A percentile compares a stretch with the other conserved stretches of the same genome.
Conservation (phyloP, 64 coral and sea anemone genomes). For the Actinia tenebrosa region DNA sequence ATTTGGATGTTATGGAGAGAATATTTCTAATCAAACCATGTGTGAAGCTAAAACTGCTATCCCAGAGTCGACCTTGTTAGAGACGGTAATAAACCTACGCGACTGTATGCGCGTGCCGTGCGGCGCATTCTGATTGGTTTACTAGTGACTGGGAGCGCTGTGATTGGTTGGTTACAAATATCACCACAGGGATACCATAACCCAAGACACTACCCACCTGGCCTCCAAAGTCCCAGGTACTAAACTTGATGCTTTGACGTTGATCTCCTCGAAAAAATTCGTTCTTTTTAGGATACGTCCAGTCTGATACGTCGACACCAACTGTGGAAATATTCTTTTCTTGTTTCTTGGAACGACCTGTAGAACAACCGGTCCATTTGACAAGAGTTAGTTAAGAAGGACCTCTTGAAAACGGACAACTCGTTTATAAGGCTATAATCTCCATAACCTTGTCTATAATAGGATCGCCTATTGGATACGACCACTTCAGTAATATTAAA, state of each 20-base stretch:
- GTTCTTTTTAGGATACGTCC: slow-evolving; percentile 81
- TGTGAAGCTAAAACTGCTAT: too few species aligned
- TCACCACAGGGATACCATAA: not conserved
- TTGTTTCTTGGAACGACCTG: slow-evolving; percentile 49
- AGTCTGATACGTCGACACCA: slow-evolving; percentile 95
- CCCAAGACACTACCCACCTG: slow-evolving; percentile 47
- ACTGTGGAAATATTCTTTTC: slow-evolving; percentile 91
- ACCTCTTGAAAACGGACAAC: not conserved
- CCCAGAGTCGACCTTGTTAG: too few species aligned
- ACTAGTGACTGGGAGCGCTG: not conserved
- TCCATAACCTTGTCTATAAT: too few species aligned
- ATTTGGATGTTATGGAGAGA: too few species aligned
- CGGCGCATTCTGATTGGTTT: too few species aligned
- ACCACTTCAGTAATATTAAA: too few species aligned
- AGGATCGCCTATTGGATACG: too few species aligned
- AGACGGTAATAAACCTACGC: too few species aligned
- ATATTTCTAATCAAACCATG: too few species aligned
- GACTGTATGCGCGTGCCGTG: too few species aligned
- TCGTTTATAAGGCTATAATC: not conserved
- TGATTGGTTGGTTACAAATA: not conserved
- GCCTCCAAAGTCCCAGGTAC: slow-evolving; percentile 99
- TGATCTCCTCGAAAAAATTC: slow-evolving; percentile 72
- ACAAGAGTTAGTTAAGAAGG: not conserved
- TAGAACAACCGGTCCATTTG: not conserved
- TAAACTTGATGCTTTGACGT: slow-evolving; percentile 89